Conservation (phyloP, 2,888 invertebrate species). For the Tryphoninae sp. region DNA sequence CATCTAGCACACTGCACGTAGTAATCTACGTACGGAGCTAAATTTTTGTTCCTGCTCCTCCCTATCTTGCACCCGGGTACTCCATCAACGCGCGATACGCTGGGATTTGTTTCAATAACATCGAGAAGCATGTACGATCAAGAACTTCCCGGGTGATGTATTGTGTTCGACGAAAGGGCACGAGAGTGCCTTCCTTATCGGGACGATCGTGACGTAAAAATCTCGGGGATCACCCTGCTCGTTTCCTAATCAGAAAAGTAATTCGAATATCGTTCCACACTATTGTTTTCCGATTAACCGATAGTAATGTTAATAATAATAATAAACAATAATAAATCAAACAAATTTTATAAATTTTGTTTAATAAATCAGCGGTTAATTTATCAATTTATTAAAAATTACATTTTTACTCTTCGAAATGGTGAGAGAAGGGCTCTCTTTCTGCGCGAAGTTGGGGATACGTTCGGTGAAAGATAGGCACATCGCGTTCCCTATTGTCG, state of each 20-base stretch:
- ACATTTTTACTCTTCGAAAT: background rate
- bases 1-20: constrained; percentile 29
- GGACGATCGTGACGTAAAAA: constrained; percentile 52
- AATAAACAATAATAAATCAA: background rate
- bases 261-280: background rate
- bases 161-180: constrained; percentile 15
- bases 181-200: constrained; percentile 49
- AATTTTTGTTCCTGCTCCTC: constrained; percentile 41
- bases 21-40: constrained; percentile 40
- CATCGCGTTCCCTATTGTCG: constrained; percentile 71
- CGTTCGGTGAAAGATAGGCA: constrained; percentile 41
- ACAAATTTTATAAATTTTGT: background rate
- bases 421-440: background rate
- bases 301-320: background rate
- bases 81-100: constrained; percentile 69
- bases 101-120: constrained; percentile 78
- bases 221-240: constrained; percentile 54
- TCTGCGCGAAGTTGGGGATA: background rate
- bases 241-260: constrained; percentile 51
- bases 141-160: constrained; percentile 43
- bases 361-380: background rate
- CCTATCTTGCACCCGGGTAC: constrained; percentile 52
- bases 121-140: constrained; percentile 46
- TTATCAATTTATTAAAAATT: too few species aligned
- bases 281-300: background rate